A percentile compares a stretch with the other conserved stretches of the same genome.
phyloP scores from a whole-genome alignment of 2,888 invertebrate genomes.

The Sthenelais limicola region DNA sequence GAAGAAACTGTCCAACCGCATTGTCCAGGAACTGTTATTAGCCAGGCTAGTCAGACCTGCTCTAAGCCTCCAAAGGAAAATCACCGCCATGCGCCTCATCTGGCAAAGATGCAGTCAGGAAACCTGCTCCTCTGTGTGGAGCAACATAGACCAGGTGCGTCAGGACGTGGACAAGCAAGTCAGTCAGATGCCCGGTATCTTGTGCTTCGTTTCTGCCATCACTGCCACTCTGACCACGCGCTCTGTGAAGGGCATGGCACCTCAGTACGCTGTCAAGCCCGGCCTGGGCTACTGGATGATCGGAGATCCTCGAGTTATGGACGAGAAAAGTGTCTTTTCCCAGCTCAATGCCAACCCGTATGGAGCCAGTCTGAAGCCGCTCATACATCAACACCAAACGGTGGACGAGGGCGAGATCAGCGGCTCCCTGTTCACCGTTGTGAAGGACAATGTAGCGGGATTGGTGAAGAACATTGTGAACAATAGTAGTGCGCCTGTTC shows the following conservation, averaged over 20 bases:
- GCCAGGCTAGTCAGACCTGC: background rate
- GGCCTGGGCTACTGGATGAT: slow-evolving; percentile 24
- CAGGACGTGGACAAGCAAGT: background rate
- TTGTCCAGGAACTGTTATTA: background rate
- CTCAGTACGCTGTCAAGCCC: slow-evolving; percentile 12
- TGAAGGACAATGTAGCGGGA: slow-evolving; percentile 17
- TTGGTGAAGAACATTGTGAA: slow-evolving; percentile 16
- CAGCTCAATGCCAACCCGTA: background rate
- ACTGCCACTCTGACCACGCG: slow-evolving; percentile 18
- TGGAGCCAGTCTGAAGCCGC: slow-evolving; percentile 27
- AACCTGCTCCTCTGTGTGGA: background rate
- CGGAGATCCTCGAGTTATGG: background rate
- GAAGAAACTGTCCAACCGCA: background rate
- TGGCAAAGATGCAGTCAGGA: background rate
- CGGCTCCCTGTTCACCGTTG: slow-evolving; percentile 12
- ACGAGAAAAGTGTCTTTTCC: background rate
- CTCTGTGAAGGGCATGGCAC: background rate
- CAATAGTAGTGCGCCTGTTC: too few relatives aligned
- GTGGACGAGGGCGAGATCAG: slow-evolving; percentile 17
- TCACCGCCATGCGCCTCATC: slow-evolving; percentile 9
- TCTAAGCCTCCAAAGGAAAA: background rate
- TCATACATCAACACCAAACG: slow-evolving; percentile 11
- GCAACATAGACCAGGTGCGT: background rate
- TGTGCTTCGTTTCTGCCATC: slow-evolving; percentile 18
- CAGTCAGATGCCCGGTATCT: background rate